phyloP scores from a whole-genome alignment of 1,140 invertebrate genomes.

The Drosophila nannoptera region DNA sequence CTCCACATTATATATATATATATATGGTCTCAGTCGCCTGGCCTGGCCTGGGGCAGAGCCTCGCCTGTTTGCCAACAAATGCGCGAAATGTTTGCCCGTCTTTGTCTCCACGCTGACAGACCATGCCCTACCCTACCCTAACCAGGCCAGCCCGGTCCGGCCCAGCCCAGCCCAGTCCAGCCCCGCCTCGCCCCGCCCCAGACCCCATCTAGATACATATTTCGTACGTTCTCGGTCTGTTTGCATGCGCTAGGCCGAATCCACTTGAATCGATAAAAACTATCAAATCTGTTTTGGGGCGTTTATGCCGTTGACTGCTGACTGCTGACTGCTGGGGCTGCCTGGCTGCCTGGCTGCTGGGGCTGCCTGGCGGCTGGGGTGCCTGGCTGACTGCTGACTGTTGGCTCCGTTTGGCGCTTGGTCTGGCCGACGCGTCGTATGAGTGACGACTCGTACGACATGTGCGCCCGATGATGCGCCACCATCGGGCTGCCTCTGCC shows the following conservation, averaged over 20 bases:
- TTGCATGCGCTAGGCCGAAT: slow-evolving; percentile 19
- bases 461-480: slow-evolving; percentile 61
- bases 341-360: background rate
- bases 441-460: slow-evolving; percentile 61
- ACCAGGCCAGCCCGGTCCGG: too few relatives aligned
- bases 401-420: background rate
- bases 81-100: too few relatives aligned
- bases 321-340: slow-evolving; percentile 5
- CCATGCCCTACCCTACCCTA: too few relatives aligned
- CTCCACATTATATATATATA: too few relatives aligned
- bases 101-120: too few relatives aligned
- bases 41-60: too few relatives aligned
- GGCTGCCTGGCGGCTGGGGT: slow-evolving; percentile 3
- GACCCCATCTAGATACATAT: slow-evolving; percentile 14
- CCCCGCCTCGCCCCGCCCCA: too few relatives aligned
- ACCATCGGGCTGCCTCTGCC: background rate
- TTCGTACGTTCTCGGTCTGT: slow-evolving; percentile 1
- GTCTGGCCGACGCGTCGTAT: slow-evolving; percentile 46
- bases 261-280: slow-evolving; percentile 77
- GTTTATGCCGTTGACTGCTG: slow-evolving; percentile 47
- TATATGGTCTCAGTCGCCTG: too few relatives aligned
- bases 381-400: background rate
- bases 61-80: too few relatives aligned
- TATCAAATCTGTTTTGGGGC: slow-evolving; percentile 75
- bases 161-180: too few relatives aligned